Evolutionary conservation across 2,888 invertebrate genomes (phyloP), one percentile per base, ranked within the genome.

Genomic region (Nomada ruficornis): DNA sequence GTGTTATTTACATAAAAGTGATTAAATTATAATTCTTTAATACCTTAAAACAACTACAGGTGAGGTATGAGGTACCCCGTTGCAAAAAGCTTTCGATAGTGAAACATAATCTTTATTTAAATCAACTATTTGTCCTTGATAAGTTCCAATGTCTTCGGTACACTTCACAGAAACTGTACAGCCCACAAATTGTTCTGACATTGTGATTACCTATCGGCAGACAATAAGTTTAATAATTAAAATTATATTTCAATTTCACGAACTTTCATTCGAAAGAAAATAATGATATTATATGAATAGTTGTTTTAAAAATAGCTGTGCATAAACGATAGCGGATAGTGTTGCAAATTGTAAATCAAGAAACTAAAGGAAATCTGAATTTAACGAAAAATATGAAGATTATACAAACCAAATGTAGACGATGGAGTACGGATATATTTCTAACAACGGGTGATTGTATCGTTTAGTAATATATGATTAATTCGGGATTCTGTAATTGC

Each of bases 121-220:
- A 89, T 96, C 95, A 74, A 96, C 94, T 83, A 98, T 98, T 91
- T 95, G 95, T 20, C 96, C 97, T 94, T 98, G 98, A 92, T 97
- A 98, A 81, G 96, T 96, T 65, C 98, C 98, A 83, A 97, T 94
- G 63, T 96, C 96, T 80, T 96, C 96, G 42, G 96, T 96, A 93
- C 98, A 98, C 93, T 97, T 96, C 80, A 98, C 96, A 23, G 98
- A 97, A 85, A 98, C 97, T 86, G 97, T 96, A 93, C 96, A 97
- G 70, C 98, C 98, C 70, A 94, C 86, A 84, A 92, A 94, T 82
- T 93, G 91, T 54, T 91, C 91, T 50, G 93, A 92, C 94, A 94
- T 94, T 80, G 71, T 87, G 75, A n/a, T 63, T 68, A 63, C 54
- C 50, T 73, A 10, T 52, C 7, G 52, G 11, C 2, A 15, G 4